phyloP scores from a whole-genome alignment of 2,888 invertebrate species.

The Caenorhabditis zanzibari region DNA sequence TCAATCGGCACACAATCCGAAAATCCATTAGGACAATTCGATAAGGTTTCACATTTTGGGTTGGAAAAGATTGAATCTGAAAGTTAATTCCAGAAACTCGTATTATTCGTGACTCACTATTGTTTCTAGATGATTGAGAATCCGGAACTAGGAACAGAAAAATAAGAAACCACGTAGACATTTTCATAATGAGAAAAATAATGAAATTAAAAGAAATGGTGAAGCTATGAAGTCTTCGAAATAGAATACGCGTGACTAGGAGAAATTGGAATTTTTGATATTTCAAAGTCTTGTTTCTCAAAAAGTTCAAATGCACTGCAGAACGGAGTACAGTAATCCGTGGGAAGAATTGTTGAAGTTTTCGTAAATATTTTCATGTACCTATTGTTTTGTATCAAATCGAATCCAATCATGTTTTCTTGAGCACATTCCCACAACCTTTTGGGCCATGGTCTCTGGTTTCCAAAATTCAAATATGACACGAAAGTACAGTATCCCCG shows the following conservation, averaged over 20 bases:
- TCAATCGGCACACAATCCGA: background rate
- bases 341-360: too few relatives aligned
- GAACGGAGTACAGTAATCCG: too few relatives aligned
- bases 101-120: conserved; percentile 3
- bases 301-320: too few relatives aligned
- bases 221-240: too few relatives aligned
- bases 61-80: conserved; percentile 32
- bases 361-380: background rate
- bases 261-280: too few relatives aligned
- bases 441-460: background rate
- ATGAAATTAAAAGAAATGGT: background rate
- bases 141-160: conserved; percentile 5
- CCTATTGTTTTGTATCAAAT: background rate
- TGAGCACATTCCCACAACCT: background rate
- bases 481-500: background rate
- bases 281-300: too few relatives aligned
- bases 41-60: conserved; percentile 9
- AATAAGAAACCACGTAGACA: conserved; percentile 3
- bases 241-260: too few relatives aligned
- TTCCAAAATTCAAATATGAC: background rate
- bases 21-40: conserved; percentile 31
- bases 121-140: background rate
- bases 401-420: background rate
- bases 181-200: background rate
- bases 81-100: background rate